These are phyloP conservation scores for Mus caroli DNA, from an alignment of 2,797 vertebrate species.

Conservation along the genomic window DNA sequence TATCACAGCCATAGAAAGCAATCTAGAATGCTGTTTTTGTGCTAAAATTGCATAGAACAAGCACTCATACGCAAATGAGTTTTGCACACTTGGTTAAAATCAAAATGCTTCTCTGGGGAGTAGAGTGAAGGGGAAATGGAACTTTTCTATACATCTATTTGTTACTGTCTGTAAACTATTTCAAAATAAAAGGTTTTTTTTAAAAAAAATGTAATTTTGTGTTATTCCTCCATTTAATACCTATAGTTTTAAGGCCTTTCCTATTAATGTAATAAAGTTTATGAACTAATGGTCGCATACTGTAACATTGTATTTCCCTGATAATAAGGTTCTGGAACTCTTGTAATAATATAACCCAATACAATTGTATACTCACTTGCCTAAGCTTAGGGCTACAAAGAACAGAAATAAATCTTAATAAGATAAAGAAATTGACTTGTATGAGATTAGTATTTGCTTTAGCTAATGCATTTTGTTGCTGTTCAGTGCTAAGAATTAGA, in stretches of 20 bases:
- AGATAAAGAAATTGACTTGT: conserved; percentile 9
- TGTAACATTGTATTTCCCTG: background rate
- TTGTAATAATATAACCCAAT: conserved; percentile 19
- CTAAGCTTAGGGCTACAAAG: conserved; percentile 6
- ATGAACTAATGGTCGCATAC: background rate
- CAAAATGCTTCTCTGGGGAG: background rate
- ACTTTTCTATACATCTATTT: background rate
- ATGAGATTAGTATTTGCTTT: conserved; percentile 5
- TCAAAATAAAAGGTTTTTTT: background rate
- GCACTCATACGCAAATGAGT: background rate
- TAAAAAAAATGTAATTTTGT: background rate
- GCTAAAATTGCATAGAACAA: background rate
- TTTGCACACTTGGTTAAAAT: background rate
- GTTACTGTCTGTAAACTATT: conserved; percentile 19
- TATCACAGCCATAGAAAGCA: background rate
- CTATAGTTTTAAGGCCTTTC: background rate
- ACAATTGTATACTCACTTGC: conserved; percentile 11
- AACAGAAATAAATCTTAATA: conserved; percentile 3
- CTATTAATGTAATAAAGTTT: conserved; percentile 40
- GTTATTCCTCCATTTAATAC: conserved; percentile 26
- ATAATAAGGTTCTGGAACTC: background rate
- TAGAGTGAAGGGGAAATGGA: background rate
- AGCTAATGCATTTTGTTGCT: conserved; percentile 47
- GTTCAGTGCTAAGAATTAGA: background rate
- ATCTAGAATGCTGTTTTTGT: background rate